Conservation (phyloP, 1,140 invertebrate species). For the Holcopasites calliopsidis region DNA sequence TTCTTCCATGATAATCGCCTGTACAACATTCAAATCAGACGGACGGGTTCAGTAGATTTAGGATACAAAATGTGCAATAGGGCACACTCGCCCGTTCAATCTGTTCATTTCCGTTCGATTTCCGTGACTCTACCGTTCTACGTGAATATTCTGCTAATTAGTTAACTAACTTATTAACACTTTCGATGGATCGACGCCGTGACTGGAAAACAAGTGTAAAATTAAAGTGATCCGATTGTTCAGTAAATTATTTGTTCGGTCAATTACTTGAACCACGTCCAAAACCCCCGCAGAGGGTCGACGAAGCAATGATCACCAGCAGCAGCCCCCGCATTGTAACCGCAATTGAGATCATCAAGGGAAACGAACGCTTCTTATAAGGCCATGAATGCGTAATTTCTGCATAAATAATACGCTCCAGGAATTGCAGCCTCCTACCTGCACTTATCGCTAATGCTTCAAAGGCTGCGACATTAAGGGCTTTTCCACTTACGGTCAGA, state of each 20-base stretch:
- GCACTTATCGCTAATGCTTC: constrained; percentile 30
- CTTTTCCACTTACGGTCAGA: background rate
- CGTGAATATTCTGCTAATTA: too few relatives aligned
- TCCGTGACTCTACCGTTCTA: too few relatives aligned
- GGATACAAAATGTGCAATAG: background rate
- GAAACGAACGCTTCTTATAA: constrained; percentile 4
- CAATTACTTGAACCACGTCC: background rate
- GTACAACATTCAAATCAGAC: constrained; percentile 33
- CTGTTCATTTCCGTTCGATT: background rate
- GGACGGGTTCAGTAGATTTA: background rate
- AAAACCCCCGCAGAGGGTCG: background rate
- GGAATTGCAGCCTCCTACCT: background rate
- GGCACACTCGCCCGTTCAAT: background rate
- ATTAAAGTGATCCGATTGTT: too few relatives aligned
- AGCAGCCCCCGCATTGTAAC: background rate
- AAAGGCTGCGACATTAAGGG: constrained; percentile 30
- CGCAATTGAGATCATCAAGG: background rate
- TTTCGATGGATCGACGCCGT: too few relatives aligned
- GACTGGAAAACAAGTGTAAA: too few relatives aligned
- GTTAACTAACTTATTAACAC: too few relatives aligned
- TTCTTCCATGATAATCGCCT: constrained; percentile 47
- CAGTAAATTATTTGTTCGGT: background rate
- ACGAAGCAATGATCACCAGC: background rate
- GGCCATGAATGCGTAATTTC: constrained; percentile 2
- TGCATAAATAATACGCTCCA: background rate